Percentiles rank a stretch among this genome's conserved stretches.
phyloP scores from a whole-genome alignment of 2,113 vertebrate species.

The Percina caprodes region DNA sequence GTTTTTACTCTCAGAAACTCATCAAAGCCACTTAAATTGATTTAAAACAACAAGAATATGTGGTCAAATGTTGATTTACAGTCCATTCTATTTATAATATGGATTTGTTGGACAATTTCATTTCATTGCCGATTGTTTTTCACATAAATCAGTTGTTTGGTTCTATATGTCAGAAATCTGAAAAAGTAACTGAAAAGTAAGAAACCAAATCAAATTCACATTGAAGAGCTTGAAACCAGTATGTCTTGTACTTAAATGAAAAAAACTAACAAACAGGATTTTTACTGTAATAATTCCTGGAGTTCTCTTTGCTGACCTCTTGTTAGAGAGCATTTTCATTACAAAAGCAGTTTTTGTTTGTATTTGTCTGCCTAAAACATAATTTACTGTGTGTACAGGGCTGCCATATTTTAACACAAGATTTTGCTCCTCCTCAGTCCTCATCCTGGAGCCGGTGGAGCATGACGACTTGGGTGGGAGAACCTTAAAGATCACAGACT shows the following conservation, averaged over 20 bases:
- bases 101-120: not conserved
- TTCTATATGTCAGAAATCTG: not conserved
- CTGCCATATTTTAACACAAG: not conserved
- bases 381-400: not conserved
- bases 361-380: not conserved
- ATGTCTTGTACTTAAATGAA: not conserved
- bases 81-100: not conserved
- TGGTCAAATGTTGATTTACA: not conserved
- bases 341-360: not conserved
- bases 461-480: slow-evolving; percentile 86
- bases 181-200: no score
- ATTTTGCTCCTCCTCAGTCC: slow-evolving; percentile 77
- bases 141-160: not conserved
- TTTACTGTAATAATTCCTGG: not conserved
- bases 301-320: slow-evolving; percentile 8
- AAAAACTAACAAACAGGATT: no score
- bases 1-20: not conserved
- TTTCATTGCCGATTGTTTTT: not conserved
- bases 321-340: slow-evolving; percentile 2
- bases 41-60: not conserved
- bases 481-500: slow-evolving; percentile 97
- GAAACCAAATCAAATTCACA: not conserved
- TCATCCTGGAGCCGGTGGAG: slow-evolving; percentile 90
- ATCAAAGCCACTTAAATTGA: not conserved
- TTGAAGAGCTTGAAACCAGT: not conserved